These are phyloP conservation scores for Acrobasis suavella DNA, from an alignment of 2,888 invertebrate genomes.

Conservation along the genomic window DNA sequence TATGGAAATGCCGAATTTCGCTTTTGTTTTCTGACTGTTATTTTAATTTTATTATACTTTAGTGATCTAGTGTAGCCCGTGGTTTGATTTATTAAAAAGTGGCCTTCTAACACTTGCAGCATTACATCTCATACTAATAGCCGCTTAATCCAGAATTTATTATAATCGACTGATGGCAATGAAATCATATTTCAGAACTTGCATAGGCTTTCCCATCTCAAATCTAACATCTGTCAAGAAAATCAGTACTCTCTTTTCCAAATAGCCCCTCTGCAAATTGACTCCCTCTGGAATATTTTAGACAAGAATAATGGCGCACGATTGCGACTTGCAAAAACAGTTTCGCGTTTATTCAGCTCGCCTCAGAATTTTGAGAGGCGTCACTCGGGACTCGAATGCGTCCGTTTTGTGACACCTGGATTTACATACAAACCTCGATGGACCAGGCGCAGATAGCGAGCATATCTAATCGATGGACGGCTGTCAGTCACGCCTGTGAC, in stretches of 20 bases:
- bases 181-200: no score
- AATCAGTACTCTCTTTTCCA: neutral
- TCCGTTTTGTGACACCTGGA: constrained; percentile 53
- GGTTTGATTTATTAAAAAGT: no score
- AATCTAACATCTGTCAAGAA: neutral
- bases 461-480: constrained; percentile 72
- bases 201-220: no score
- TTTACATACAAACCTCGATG: constrained; percentile 76
- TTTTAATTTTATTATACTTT: no score
- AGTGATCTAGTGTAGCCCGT: no score
- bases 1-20: no score
- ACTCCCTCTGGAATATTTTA: constrained; percentile 4
- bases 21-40: no score
- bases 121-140: no score
- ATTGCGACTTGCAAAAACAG: constrained; percentile 42
- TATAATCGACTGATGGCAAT: no score
- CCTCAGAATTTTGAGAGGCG: constrained; percentile 55
- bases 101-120: no score
- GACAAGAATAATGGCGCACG: constrained; percentile 29
- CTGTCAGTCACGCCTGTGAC: constrained; percentile 66
- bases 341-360: constrained; percentile 45
- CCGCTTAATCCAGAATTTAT: no score
- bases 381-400: constrained; percentile 49
- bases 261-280: neutral
- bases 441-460: constrained; percentile 67